Base-by-base conservation (phyloP, 2,113 vertebrate species). In the Argyrosomus japonicus region DNA sequence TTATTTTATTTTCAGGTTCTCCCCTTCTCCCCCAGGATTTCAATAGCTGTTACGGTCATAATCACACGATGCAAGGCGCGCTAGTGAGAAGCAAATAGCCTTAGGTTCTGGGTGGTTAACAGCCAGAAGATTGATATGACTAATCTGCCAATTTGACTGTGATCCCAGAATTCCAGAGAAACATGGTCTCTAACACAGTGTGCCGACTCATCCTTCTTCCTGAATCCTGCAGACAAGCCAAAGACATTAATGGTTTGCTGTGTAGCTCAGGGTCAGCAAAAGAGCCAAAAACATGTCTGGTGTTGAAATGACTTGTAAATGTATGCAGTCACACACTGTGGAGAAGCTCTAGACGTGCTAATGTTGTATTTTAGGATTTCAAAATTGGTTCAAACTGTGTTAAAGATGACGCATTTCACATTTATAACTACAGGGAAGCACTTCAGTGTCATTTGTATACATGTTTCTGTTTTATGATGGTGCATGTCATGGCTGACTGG, bases 51-150 rank as follows among this genome's bases (percentile, higher is more conserved):
- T 75, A 50, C 10, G 81, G 63, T 81, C 50, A 25, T 81, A 58
- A 85, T 75, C 19, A 3, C 62, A 65, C 17, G 4, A 56, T 32
- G 73, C 19, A 43, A 82, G 82, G 68, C 7, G 61, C 57, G 64
- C 71, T 48, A 50, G 56, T 14, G 8, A 71, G 65, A 83, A 58
- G 82, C 60, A 74, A 81, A 82, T 58, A 14, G 73, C 78, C 72
- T 8, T 47, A 74, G 69, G 82, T 64, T 77, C 54, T 61, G 70
- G 71, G 65, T 27, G 45, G 87, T 87, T 77, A 84, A 86, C 87
- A 87, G 83, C 45, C 82, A 79, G 77, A 83, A 88, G 78, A 90
- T 68, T 81, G 85, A 93, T 88, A 62, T 84, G 84, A 86, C 81
- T 79, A 54, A 87, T 88, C 63, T 87, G 83, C 83, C 80, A 87